phyloP scores from a whole-genome alignment of 1,140 invertebrate genomes.

The Apis cerana region DNA sequence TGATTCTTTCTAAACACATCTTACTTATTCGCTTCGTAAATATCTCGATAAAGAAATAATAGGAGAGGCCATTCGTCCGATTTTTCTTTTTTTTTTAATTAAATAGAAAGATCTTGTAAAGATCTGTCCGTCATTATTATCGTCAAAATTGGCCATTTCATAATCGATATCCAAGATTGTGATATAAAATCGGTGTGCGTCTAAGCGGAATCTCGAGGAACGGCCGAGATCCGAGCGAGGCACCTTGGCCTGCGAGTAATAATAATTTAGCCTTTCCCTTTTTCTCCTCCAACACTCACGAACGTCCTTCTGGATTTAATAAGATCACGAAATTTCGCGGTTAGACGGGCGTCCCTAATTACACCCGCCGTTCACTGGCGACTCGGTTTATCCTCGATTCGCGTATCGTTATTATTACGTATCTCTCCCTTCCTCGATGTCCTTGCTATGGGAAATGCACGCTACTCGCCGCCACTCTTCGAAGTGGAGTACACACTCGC shows the following conservation, averaged over 20 bases:
- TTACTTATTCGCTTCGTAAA: too few relatives aligned
- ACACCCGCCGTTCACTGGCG: slow-evolving; percentile 66
- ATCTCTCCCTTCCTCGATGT: slow-evolving; percentile 53
- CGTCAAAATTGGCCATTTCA: too few relatives aligned
- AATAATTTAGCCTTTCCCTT: slow-evolving; percentile 70
- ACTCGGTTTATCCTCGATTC: slow-evolving; percentile 72
- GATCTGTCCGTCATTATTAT: too few relatives aligned
- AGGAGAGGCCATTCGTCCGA: too few relatives aligned
- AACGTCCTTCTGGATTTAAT: slow-evolving; percentile 74
- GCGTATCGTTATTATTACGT: slow-evolving; percentile 66
- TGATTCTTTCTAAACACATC: too few relatives aligned
- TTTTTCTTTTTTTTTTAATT: too few relatives aligned
- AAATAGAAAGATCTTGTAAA: too few relatives aligned
- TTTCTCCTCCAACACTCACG: slow-evolving; percentile 53
- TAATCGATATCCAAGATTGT: neutral
- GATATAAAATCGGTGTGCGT: neutral
- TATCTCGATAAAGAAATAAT: too few relatives aligned
- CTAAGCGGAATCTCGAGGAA: neutral
- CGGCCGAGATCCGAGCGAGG: slow-evolving; percentile 17
- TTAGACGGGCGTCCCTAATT: slow-evolving; percentile 75
- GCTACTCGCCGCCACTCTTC: neutral
- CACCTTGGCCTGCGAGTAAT: slow-evolving; percentile 64
- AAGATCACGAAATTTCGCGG: slow-evolving; percentile 80
- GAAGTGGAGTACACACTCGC: too few relatives aligned
- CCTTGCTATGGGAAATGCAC: slow-evolving; percentile 68